Percentiles rank a stretch among this genome's conserved stretches.
Evolutionary conservation across 1,140 invertebrate genomes (phyloP).

Genomic region (Panulirus ornatus): DNA sequence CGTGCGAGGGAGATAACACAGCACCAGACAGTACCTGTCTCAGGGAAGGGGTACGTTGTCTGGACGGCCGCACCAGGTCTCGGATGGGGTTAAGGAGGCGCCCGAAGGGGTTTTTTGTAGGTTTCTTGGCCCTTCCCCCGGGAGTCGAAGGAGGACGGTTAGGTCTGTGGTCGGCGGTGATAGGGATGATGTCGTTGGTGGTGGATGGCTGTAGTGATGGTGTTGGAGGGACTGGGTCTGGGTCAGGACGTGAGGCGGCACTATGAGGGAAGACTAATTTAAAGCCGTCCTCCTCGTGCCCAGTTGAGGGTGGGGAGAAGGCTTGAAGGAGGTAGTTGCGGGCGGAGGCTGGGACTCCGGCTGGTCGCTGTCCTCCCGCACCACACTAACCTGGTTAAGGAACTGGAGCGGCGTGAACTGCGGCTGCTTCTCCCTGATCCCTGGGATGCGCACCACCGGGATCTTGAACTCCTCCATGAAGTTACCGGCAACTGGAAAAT

Average conservation of each 20-base stretch:
- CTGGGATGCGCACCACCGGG: slow-evolving; percentile 1
- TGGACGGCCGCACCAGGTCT: not conserved
- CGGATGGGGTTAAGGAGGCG: slow-evolving; percentile 3
- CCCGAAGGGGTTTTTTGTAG: not conserved
- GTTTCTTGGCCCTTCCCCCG: not conserved
- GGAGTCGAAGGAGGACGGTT: not conserved
- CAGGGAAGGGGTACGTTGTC: not conserved
- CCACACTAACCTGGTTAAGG: slow-evolving; percentile 37
- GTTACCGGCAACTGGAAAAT: slow-evolving; percentile 14
- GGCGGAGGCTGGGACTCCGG: not conserved
- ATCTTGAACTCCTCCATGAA: slow-evolving; percentile 27
- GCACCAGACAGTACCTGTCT: slow-evolving; percentile 29
- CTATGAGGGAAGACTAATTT: not conserved
- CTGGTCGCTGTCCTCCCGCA: not conserved
- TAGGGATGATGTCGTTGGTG: not conserved
- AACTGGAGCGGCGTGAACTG: slow-evolving; percentile 19
- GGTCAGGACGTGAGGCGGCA: not conserved
- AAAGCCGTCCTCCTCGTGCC: not conserved
- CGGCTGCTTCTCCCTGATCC: slow-evolving; percentile 16
- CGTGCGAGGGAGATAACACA: not conserved
- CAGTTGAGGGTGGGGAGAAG: not conserved
- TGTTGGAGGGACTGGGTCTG: not conserved
- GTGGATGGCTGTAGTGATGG: not conserved
- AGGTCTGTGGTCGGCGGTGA: not conserved
- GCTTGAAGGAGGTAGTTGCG: not conserved